Percentiles rank a stretch among this genome's conserved stretches.
Conservation (phyloP, 2,113 vertebrate species). For the mouse (Mus musculus) region GRCm39 chr7:49231001-49231500, state of each 20-base stretch:
- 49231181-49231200: too few relatives aligned
- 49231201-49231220: not conserved
- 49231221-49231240: not conserved
- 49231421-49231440: conserved; percentile 50
- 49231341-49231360: not conserved
- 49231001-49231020: too few relatives aligned
- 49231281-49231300: not conserved
- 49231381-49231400: not conserved
- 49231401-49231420: not conserved
- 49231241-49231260: not conserved
- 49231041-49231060: too few relatives aligned
- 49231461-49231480: conserved; percentile 36
- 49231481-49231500: conserved; percentile 2
- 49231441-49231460: conserved; percentile 27
- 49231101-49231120: too few relatives aligned
- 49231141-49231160: too few relatives aligned
- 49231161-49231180: too few relatives aligned
- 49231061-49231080: too few relatives aligned
- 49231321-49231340: not conserved
- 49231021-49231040: not conserved
- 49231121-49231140: too few relatives aligned
- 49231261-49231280: not conserved
- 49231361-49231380: not conserved
- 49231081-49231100: too few relatives aligned
- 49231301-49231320: not conserved